Base-by-base conservation (phyloP, 2,797 vertebrate species). In the Peromyscus aztecus region DNA sequence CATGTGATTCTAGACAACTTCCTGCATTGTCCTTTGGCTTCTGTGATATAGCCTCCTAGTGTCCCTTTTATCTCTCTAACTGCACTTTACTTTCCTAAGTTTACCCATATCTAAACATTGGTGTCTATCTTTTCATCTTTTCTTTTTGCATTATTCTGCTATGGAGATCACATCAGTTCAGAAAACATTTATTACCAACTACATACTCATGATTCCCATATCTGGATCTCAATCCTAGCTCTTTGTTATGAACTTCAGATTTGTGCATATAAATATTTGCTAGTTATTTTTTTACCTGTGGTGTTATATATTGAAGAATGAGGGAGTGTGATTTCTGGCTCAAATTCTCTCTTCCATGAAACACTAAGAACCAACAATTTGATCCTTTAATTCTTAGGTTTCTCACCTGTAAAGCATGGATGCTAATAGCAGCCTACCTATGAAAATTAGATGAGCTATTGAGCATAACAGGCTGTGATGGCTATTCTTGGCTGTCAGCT, bases 261-360 rank as follows among this genome's bases (percentile, higher is more conserved):
- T 81, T 13, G 52, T 73, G 21, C 52, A 73, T 73, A 46, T 63
- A 90, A 89, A 81, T 92, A 77, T 10, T 86, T 84, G 9, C 65
- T 78, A 85, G 49, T 81, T 75, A 46, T n/a, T 31, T 21, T 73
- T 82, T 82, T 59, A 86, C 16, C 85, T 96, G 14, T 73, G 46
- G 59, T 89, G 23, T 59, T 83, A 52, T 37, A 94, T 77, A 88
- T 5, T 87, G 43, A 95, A 90, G 24, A 19, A n/a, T 16, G 71
- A 14, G 73, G 1, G 65, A 67, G 8, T 90, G 2, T 78, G 65
- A 31, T 49, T 67, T 89, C 13, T 83, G 67, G 65, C 52, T 96
- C 27, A 96, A 91, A 80, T 84, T 95, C 46, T 77, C 83, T 93
- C 24, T 95, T 52, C 24, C 57, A 93, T 77, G 76, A 61, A 89